Conservation (phyloP, 2,888 invertebrate species). For the Agrilus cyanescens region DNA sequence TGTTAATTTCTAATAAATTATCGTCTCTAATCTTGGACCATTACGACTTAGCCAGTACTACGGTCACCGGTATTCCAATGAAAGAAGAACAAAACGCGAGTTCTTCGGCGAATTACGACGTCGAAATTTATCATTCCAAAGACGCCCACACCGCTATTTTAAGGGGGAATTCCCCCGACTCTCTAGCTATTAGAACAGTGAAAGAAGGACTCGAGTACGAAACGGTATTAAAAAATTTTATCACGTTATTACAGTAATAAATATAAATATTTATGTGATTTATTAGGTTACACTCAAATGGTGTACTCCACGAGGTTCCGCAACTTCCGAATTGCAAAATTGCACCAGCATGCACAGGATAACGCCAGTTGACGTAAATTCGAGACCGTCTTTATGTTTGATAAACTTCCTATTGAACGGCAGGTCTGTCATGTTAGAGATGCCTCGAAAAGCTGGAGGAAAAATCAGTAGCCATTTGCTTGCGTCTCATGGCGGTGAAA, state of each 20-base stretch:
- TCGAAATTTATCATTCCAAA: slow-evolving; percentile 86
- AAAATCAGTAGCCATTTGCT: slow-evolving; percentile 87
- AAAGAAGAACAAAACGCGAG: slow-evolving; percentile 98
- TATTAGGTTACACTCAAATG: slow-evolving; percentile 75
- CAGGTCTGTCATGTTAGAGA: slow-evolving; percentile 83
- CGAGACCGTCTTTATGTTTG: slow-evolving; percentile 90
- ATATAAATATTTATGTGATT: not conserved
- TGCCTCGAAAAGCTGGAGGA: slow-evolving; percentile 72
- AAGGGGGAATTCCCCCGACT: slow-evolving; percentile 49
- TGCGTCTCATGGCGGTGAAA: slow-evolving; percentile 89
- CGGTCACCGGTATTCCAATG: slow-evolving; percentile 98
- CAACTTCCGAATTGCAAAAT: slow-evolving; percentile 67
- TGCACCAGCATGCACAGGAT: slow-evolving; percentile 80
- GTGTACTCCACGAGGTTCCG: slow-evolving; percentile 90
- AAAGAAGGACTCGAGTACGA: slow-evolving; percentile 67
- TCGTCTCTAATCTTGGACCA: slow-evolving; percentile 71
- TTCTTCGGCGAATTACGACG: slow-evolving; percentile 97
- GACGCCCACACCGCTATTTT: slow-evolving; percentile 76
- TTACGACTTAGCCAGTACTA: slow-evolving; percentile 87
- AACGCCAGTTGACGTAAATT: slow-evolving; percentile 93
- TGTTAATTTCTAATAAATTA: slow-evolving; percentile 59
- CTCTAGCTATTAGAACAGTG: slow-evolving; percentile 49
- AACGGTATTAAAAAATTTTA: slow-evolving; percentile 38
- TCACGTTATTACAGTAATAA: not conserved
- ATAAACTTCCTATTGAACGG: slow-evolving; percentile 96